Base-by-base conservation (phyloP, 2,888 invertebrate genomes). In the Lasioglossum morio region DNA sequence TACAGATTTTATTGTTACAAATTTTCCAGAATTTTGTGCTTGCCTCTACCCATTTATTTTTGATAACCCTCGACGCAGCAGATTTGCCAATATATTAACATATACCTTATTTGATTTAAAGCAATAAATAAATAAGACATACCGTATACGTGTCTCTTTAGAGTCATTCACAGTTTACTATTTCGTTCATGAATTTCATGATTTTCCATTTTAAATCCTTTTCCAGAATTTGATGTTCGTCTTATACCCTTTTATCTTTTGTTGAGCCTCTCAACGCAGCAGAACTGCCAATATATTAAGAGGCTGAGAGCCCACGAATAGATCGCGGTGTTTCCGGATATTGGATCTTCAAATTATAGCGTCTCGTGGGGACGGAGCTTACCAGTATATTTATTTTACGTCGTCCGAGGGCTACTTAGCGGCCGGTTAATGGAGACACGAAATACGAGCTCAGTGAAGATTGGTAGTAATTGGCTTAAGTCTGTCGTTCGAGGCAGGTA, bases 231-330 rank as follows among this genome's bases (percentile, higher is more conserved):
- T 48, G n/a, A 40, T 14, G 37, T 19, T 16, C 34, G 14, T 3
- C 34, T 43, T 37, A 77, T n/a, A 10, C 37, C 53, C 23, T 23
- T 19, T 60, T 43, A 34, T 23, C 12, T 73, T 57, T n/a, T n/a
- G n/a, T n/a, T n/a, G n/a, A n/a, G n/a, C 53, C 34, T 77, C 63
- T 34, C 72, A 14, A 30, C 23, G 10, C 16, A 53, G 40, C 37
- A 23, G 72, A 78, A 76, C 40, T 79, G 75, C 77, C 87, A 81
- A 88, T 88, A 88, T 88, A 88, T 84, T 83, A 84, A 40, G 40
- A 74, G 74, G n/a, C 80, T 77, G 46, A 23, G 37, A 69, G 70
- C 48, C 70, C 70, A 75, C 69, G 69, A 82, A 88, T 88, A 88
- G 84, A 88, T 88, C 82, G 75, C 57, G 16, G 73, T 46, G 79